A percentile compares a stretch with the other conserved stretches of the same genome.
Evolutionary conservation across 2,113 vertebrate species (phyloP).

Genomic region (Nannospalax galili): DNA sequence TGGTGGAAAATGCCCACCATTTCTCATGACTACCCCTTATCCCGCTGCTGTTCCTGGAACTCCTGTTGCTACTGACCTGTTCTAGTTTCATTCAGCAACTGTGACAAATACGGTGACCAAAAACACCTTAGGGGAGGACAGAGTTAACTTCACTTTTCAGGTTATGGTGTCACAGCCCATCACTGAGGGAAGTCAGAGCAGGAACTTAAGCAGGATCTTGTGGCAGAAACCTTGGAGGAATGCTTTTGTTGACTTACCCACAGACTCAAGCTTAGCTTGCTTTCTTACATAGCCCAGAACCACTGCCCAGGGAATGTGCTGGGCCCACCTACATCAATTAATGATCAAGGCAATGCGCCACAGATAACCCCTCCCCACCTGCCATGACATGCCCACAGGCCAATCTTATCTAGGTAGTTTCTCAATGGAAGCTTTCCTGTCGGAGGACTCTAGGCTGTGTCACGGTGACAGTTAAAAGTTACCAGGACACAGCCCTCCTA

Average conservation of each 20-base stretch:
- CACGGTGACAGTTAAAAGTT: not conserved
- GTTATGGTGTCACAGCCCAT: no score
- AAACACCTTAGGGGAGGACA: not conserved
- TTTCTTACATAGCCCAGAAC: not conserved
- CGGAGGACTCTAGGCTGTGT: not conserved
- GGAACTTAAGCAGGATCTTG: not conserved
- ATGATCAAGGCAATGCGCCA: no score
- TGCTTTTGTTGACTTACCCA: not conserved
- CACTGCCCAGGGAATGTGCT: not conserved
- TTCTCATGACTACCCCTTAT: not conserved
- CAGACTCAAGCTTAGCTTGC: not conserved
- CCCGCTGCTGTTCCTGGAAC: fast-evolving
- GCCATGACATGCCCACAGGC: not conserved
- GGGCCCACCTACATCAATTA: not conserved
- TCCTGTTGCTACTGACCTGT: not conserved
- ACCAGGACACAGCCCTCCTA: not conserved
- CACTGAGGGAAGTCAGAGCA: not conserved
- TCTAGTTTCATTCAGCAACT: not conserved
- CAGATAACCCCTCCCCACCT: no score
- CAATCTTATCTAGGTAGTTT: not conserved
- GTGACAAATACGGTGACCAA: not conserved
- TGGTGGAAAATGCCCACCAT: not conserved
- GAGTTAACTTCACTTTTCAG: not conserved
- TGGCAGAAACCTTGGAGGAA: not conserved
- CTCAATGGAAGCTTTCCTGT: not conserved